Conservation (phyloP, 1,140 invertebrate genomes). For the Pentalonia nigronervosa region DNA sequence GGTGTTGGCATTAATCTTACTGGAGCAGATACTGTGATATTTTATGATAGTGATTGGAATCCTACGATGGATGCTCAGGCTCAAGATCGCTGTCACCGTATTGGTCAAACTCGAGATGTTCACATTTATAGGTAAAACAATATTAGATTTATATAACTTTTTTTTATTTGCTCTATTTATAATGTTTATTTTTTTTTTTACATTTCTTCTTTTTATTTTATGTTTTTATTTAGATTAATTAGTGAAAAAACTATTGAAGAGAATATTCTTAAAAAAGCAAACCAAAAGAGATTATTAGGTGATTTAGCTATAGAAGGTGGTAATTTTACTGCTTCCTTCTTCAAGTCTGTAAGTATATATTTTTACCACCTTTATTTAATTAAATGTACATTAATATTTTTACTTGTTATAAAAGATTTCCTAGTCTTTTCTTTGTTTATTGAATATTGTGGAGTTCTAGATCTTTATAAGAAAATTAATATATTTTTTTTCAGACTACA, state of each 20-base stretch:
- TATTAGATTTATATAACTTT: background rate
- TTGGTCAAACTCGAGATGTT: slow-evolving; percentile 98
- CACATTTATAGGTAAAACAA: slow-evolving; percentile 77
- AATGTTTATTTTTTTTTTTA: background rate
- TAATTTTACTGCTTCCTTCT: slow-evolving; percentile 97
- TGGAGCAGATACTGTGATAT: slow-evolving; percentile 98
- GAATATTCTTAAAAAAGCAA: slow-evolving; percentile 98
- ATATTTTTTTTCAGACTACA: slow-evolving; percentile 20
- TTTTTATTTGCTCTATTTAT: background rate
- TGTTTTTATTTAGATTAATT: slow-evolving; percentile 74
- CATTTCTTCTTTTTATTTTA: slow-evolving; percentile 44
- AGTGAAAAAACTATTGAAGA: slow-evolving; percentile 98
- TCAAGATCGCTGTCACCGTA: slow-evolving; percentile 97
- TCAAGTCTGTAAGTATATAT: slow-evolving; percentile 80
- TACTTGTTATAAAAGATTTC: no score
- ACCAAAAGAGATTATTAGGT: slow-evolving; percentile 94
- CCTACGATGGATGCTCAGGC: slow-evolving; percentile 99
- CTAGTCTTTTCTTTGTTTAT: background rate
- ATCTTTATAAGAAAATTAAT: background rate
- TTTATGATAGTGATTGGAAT: slow-evolving; percentile 99
- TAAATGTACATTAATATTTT: background rate
- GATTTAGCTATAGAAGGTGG: slow-evolving; percentile 98
- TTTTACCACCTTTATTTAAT: background rate
- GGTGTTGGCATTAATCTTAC: slow-evolving; percentile 99
- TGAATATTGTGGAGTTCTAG: no score